Evolutionary conservation across 2,888 invertebrate species (phyloP).

Genomic region (Andricus curvator): DNA sequence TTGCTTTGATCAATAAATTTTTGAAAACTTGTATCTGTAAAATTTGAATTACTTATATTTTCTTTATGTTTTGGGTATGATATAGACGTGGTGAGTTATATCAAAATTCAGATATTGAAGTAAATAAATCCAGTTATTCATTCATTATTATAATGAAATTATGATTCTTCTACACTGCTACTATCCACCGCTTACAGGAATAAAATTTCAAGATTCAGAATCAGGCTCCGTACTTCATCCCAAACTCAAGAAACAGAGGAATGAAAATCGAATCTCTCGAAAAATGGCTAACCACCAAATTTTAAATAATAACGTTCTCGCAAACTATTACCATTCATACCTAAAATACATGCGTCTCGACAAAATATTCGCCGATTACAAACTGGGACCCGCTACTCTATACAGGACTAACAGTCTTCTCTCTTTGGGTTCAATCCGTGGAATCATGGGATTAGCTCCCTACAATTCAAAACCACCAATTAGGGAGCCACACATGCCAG

Average conservation of each 20-base stretch:
- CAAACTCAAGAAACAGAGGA: neutral
- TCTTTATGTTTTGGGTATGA: too few species aligned
- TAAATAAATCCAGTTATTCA: neutral
- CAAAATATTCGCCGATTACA: slow-evolving; percentile 12
- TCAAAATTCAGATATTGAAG: neutral
- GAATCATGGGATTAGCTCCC: slow-evolving; percentile 53
- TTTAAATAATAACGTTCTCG: neutral
- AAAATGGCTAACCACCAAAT: neutral
- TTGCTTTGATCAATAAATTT: too few species aligned
- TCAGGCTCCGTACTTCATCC: neutral
- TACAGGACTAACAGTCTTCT: neutral
- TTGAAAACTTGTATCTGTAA: too few species aligned
- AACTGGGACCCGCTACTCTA: neutral
- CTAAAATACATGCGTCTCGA: slow-evolving; percentile 4
- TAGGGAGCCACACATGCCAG: slow-evolving; percentile 64
- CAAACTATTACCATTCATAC: slow-evolving; percentile 2
- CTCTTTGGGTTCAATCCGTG: slow-evolving; percentile 43
- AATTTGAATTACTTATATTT: too few species aligned
- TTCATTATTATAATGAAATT: neutral
- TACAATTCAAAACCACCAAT: slow-evolving; percentile 62
- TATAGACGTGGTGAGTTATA: too few species aligned
- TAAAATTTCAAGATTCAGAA: slow-evolving; percentile 4
- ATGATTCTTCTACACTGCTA: neutral
- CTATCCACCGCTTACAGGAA: neutral
- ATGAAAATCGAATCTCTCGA: slow-evolving; percentile 3